phyloP scores from a whole-genome alignment of 2,797 vertebrate species.

The Bovichtus diacanthus region DNA sequence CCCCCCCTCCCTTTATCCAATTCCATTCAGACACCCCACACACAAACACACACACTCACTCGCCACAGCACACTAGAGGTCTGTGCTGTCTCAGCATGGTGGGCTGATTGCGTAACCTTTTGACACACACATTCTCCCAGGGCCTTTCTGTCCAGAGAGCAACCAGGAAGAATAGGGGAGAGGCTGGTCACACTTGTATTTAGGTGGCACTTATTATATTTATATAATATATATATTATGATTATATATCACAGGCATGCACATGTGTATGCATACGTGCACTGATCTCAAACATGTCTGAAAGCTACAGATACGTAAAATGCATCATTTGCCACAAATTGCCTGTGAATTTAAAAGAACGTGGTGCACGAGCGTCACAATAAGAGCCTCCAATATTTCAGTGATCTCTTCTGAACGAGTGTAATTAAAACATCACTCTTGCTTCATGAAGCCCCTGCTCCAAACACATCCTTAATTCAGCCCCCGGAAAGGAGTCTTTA shows the following conservation, averaged over 20 bases:
- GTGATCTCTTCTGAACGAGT: conserved; percentile 18
- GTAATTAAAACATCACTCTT: conserved; percentile 61
- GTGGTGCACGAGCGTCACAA: background rate
- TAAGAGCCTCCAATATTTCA: background rate
- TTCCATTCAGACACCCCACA: conserved; percentile 72
- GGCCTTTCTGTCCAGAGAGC: conserved; percentile 58
- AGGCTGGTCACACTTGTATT: conserved; percentile 39
- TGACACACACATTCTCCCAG: conserved; percentile 77
- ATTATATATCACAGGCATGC: conserved; percentile 5
- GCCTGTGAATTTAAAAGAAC: background rate
- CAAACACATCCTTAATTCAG: conserved; percentile 65
- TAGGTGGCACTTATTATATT: background rate
- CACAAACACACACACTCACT: conserved; percentile 41
- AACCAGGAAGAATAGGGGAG: conserved; percentile 24
- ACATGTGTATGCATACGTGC: background rate
- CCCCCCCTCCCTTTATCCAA: conserved; percentile 52
- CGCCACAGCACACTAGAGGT: conserved; percentile 78
- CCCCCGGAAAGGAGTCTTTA: conserved; percentile 64
- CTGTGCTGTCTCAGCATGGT: conserved; percentile 78
- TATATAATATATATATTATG: too few species aligned
- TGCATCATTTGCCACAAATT: background rate
- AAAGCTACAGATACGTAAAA: background rate
- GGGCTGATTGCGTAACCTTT: conserved; percentile 84
- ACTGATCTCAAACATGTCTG: background rate
- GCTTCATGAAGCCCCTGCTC: conserved; percentile 47